Base-by-base conservation (phyloP, 2,888 invertebrate genomes). In the Iphiclides podalirius region DNA sequence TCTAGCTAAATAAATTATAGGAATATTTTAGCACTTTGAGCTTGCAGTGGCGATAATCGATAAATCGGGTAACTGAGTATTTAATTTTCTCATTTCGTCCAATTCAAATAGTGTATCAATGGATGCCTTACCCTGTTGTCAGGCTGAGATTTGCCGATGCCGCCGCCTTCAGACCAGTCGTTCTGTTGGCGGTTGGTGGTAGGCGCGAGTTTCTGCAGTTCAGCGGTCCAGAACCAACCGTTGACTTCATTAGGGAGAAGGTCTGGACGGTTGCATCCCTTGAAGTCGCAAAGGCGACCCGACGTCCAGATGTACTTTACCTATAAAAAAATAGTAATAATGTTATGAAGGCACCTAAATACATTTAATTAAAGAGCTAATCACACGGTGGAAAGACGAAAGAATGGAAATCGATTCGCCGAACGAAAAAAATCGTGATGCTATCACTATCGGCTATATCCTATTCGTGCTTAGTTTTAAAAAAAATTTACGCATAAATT, bases 201-300 rank as follows among this genome's bases (percentile, higher is more conserved):
- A 39, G 96, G 94, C 1, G 96, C 94, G 64, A 96, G 82, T 78
- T 96, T 96, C 81, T 94, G 95, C 45, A 95, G 91, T 64, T 93
- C 95, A 28, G 94, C 95, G 14, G 96, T 96, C 96, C 96, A 96
- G 91, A 96, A 96, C 96, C 96, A 96, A 31, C 96, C 96, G 71
- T 96, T 95, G 57, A 96, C 79, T 47, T 92, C 91, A 55, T 93
- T 90, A 26, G 96, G 96, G 62, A 95, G 93, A 60, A 96, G 89
- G 75, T 96, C 96, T 20, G 94, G 91, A 47, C 96, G 92, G 68
- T 95, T 95, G 73, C 96, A 96, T 53, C 96, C 96, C 77, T 95
- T 94, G 90, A 96, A 96, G 82, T 96, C 96, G 70, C 96, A 96
- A 41, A 95, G 88, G 57, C 96, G 94, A 50, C 96, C 96, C 43